A percentile compares a stretch with the other conserved stretches of the same genome.
Evolutionary conservation across 2,797 vertebrate species (phyloP).

Genomic region (Coilia nasus): DNA sequence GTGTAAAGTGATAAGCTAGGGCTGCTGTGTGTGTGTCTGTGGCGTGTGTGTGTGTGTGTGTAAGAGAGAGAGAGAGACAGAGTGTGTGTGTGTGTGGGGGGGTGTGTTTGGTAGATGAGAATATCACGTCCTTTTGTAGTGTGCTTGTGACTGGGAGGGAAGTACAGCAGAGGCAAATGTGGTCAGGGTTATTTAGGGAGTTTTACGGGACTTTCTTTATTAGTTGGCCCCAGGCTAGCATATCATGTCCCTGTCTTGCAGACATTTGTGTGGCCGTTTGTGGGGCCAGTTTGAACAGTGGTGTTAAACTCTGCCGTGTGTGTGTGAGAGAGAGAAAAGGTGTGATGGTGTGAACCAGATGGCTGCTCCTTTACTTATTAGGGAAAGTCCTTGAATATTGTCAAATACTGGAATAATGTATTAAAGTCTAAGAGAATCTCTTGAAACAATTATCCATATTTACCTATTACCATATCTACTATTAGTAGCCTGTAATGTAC

Average conservation of each 20-base stretch:
- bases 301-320: conserved; percentile 33
- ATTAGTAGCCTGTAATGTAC: neutral
- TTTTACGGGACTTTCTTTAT: conserved; percentile 11
- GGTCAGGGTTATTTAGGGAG: neutral
- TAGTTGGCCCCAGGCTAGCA: neutral
- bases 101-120: conserved; percentile 17
- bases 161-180: neutral
- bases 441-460: neutral
- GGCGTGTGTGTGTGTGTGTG: neutral
- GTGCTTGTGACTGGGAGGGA: conserved; percentile 2
- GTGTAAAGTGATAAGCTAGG: conserved; percentile 8
- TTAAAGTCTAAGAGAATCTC: neutral
- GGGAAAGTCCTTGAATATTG: neutral
- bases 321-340: conserved; percentile 10
- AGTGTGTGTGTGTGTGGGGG: conserved; percentile 50
- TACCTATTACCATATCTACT: neutral
- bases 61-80: conserved; percentile 34
- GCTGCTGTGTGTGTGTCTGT: neutral
- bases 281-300: conserved; percentile 32
- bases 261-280: neutral
- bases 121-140: conserved; percentile 23
- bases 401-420: neutral
- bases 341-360: conserved; percentile 9
- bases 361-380: neutral
- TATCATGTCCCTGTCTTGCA: neutral